A percentile compares a stretch with the other conserved stretches of the same genome.
Conservation (phyloP, 2,888 invertebrate species). For the Napeogenes inachia region DNA sequence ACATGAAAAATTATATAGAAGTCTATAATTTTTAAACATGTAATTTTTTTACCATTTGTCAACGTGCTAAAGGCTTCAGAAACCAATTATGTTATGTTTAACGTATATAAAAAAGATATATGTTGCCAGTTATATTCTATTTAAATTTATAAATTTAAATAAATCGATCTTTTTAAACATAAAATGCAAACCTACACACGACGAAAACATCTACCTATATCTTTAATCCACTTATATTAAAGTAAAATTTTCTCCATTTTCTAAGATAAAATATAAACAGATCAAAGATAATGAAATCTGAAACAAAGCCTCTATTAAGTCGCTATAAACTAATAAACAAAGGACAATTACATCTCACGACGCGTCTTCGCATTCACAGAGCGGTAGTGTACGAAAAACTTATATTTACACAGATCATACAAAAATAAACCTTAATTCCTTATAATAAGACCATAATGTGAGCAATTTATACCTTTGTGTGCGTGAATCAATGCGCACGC, state of each 20-base stretch:
- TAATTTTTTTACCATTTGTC: too few relatives aligned
- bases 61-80: too few relatives aligned
- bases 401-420: conserved; percentile 8
- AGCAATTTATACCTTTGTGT: conserved; percentile 39
- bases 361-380: conserved; percentile 53
- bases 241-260: conserved; percentile 11
- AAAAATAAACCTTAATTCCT: conserved; percentile 30
- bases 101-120: too few relatives aligned
- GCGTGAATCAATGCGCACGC: conserved; percentile 64
- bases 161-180: too few relatives aligned
- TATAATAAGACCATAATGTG: conserved; percentile 9
- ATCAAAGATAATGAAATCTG: conserved; percentile 20
- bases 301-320: conserved; percentile 35
- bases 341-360: conserved; percentile 70
- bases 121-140: too few relatives aligned
- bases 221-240: too few relatives aligned
- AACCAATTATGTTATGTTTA: too few relatives aligned
- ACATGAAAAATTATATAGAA: too few relatives aligned
- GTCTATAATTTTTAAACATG: too few relatives aligned
- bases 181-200: conserved; percentile 5
- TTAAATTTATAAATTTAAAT: too few relatives aligned
- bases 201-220: background rate
- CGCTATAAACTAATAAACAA: conserved; percentile 58
- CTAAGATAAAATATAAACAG: conserved; percentile 15
- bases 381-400: conserved; percentile 61